These are phyloP conservation scores for Lasioglossum marginatum DNA, from an alignment of 2,888 invertebrate genomes.

Conservation along the genomic window DNA sequence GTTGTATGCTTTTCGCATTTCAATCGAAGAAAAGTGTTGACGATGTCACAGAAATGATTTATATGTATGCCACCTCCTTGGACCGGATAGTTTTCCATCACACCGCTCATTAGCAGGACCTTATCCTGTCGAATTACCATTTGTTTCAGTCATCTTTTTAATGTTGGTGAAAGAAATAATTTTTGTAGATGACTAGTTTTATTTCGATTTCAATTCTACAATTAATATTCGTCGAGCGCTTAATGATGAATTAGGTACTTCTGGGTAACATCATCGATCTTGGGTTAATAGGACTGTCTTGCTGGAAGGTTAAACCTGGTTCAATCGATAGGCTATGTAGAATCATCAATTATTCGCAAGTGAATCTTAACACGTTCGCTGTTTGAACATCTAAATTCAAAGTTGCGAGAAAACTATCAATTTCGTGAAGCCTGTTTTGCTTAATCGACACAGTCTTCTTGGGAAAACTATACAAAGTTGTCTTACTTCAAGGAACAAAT, in stretches of 20 bases:
- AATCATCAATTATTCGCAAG: constrained; percentile 11
- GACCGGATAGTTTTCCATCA: background rate
- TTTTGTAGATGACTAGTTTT: background rate
- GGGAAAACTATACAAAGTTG: background rate
- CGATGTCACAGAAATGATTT: background rate
- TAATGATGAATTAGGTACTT: background rate
- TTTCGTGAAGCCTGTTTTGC: background rate
- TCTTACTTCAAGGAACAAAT: background rate
- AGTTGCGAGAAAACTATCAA: background rate
- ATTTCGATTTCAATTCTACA: background rate
- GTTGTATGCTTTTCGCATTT: background rate
- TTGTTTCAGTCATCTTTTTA: background rate
- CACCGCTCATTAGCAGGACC: background rate
- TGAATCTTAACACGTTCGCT: background rate
- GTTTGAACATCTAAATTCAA: background rate
- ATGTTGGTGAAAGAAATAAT: background rate
- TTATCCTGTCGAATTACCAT: background rate
- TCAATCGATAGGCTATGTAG: background rate
- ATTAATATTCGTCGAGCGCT: background rate
- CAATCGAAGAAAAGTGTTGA: background rate
- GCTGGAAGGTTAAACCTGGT: constrained; percentile 8
- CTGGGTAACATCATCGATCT: constrained; percentile 10
- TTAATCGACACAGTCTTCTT: background rate
- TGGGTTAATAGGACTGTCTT: background rate
- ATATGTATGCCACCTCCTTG: background rate